Evolutionary conservation across 2,797 vertebrate genomes (phyloP).

Genomic region (Mallotus villosus): DNA sequence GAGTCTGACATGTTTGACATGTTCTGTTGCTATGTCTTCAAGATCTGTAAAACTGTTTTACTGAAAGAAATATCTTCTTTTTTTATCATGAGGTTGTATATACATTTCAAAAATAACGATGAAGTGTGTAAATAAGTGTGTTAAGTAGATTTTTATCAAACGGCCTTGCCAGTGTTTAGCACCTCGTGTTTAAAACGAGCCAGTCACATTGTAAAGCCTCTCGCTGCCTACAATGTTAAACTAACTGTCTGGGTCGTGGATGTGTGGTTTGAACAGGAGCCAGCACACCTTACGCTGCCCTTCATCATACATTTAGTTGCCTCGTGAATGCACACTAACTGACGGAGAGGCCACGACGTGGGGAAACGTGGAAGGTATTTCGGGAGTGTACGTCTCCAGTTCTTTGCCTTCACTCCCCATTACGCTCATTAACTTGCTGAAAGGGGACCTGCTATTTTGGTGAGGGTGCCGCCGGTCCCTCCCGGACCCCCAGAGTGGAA

Average conservation of each 20-base stretch:
- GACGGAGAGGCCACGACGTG: constrained; percentile 32
- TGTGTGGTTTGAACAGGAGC: constrained; percentile 28
- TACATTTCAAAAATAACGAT: no score
- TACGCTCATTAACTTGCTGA: constrained; percentile 46
- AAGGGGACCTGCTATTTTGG: constrained; percentile 33
- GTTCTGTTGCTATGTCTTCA: no score
- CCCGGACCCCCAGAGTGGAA: constrained; percentile 38
- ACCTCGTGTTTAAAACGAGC: constrained; percentile 2
- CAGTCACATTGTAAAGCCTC: constrained; percentile 17
- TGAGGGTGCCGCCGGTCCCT: constrained; percentile 37
- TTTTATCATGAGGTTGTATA: no score
- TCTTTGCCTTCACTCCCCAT: constrained; percentile 40
- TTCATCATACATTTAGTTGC: constrained; percentile 38
- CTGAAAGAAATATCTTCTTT: no score
- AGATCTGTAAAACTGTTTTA: no score
- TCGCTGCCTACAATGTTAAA: constrained; percentile 13
- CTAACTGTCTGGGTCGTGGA: constrained; percentile 18
- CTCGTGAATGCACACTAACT: constrained; percentile 16
- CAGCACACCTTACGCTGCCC: constrained; percentile 26
- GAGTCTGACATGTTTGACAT: no score
- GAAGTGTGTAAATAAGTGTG: not conserved
- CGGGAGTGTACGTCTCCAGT: constrained; percentile 25
- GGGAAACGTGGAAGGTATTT: constrained; percentile 26
- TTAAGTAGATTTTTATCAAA: constrained; percentile 24
- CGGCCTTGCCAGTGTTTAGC: constrained; percentile 24